Percentiles rank a stretch among this genome's conserved stretches.
phyloP scores from a whole-genome alignment of 2,797 vertebrate genomes.

The Eulemur coronatus region DNA sequence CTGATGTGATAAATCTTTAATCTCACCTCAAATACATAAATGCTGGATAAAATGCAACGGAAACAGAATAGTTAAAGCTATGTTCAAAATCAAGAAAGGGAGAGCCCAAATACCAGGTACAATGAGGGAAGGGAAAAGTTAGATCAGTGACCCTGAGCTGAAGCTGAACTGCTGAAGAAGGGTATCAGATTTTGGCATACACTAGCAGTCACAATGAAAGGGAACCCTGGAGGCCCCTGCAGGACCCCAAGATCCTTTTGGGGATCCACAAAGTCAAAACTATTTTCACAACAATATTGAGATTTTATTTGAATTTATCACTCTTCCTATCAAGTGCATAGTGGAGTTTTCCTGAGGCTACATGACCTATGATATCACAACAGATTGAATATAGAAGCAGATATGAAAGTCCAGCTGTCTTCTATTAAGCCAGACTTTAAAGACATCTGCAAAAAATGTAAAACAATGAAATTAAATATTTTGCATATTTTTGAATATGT shows the following conservation, averaged over 20 bases:
- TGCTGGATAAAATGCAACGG: neutral
- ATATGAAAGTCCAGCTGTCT: neutral
- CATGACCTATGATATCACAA: slow-evolving; percentile 24
- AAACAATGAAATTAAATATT: slow-evolving; percentile 6
- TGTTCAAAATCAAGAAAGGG: neutral
- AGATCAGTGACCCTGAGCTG: neutral
- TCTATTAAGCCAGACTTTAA: slow-evolving; percentile 23
- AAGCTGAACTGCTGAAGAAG: neutral
- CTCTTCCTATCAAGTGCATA: neutral
- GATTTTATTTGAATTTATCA: slow-evolving; percentile 25
- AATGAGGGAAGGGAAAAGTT: neutral
- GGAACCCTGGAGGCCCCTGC: neutral
- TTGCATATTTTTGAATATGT: neutral
- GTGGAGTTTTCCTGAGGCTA: slow-evolving; percentile 5
- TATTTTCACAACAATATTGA: neutral
- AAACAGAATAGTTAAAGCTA: neutral
- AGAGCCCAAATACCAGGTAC: neutral
- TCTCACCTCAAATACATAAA: neutral
- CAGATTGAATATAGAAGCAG: neutral
- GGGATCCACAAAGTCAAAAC: neutral
- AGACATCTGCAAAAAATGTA: slow-evolving; percentile 32
- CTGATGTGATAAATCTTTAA: neutral
- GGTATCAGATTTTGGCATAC: neutral
- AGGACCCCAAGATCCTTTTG: neutral
- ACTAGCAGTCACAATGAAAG: neutral